Conservation (phyloP, 2,113 vertebrate species). For the Amblyopsis rosae region DNA sequence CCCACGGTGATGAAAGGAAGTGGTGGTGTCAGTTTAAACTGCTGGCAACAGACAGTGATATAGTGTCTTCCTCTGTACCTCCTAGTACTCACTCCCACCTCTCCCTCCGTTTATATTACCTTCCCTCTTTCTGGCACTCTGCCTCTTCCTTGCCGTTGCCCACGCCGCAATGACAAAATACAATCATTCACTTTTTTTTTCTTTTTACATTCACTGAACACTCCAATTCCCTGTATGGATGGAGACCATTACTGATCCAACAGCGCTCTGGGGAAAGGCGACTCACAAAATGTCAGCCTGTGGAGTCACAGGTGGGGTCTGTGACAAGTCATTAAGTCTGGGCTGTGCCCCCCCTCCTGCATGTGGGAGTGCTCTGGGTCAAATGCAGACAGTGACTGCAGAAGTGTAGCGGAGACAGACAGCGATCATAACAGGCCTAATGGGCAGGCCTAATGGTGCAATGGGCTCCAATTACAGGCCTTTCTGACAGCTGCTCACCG, state of each 20-base stretch:
- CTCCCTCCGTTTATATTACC: conserved; percentile 28
- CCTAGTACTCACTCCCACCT: conserved; percentile 17
- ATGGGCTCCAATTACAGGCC: conserved; percentile 73
- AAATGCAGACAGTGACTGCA: conserved; percentile 65
- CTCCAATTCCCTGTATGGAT: conserved; percentile 48
- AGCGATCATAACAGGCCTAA: conserved; percentile 74
- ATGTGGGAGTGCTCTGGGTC: conserved; percentile 63
- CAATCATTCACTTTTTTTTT: conserved; percentile 30
- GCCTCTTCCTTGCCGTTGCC: conserved; percentile 9
- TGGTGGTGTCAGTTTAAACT: background rate
- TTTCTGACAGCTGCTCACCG: conserved; percentile 72
- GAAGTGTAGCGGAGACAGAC: conserved; percentile 63
- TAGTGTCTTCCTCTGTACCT: conserved; percentile 16
- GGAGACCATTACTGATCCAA: conserved; percentile 59
- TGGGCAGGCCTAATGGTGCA: conserved; percentile 75
- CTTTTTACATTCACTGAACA: conserved; percentile 41
- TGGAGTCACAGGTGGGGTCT: conserved; percentile 58
- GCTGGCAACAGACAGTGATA: conserved; percentile 33
- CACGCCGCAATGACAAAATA: conserved; percentile 31
- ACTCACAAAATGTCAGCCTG: conserved; percentile 27
- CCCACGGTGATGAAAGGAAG: conserved; percentile 15
- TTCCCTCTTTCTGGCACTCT: conserved; percentile 9
- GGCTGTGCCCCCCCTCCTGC: conserved; percentile 35
- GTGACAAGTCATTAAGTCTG: conserved; percentile 67
- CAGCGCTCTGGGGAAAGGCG: conserved; percentile 40